A percentile compares a stretch with the other conserved stretches of the same genome.
phyloP scores from a whole-genome alignment of 1,140 invertebrate genomes.

The Bactericera cockerelli region DNA sequence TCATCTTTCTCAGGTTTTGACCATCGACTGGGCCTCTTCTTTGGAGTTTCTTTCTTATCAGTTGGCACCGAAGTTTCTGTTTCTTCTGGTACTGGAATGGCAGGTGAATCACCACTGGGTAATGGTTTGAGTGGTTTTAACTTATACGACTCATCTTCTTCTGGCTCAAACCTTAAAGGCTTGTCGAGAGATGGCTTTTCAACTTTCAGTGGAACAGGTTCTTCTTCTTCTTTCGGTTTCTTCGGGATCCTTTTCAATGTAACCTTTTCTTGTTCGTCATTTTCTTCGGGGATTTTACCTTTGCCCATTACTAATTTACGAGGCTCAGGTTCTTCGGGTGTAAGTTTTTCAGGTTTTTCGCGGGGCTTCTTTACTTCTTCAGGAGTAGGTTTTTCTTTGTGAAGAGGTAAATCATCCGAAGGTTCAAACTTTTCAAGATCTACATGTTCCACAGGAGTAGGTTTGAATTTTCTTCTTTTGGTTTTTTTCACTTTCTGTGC shows the following conservation, averaged over 20 bases:
- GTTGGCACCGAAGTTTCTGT: conserved; percentile 15
- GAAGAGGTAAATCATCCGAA: conserved; percentile 21
- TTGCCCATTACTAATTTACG: conserved; percentile 22
- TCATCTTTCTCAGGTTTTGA: conserved; percentile 17
- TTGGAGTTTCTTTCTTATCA: conserved; percentile 19
- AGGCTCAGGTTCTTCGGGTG: conserved; percentile 13
- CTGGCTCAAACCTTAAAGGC: conserved; percentile 23
- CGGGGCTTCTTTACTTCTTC: conserved; percentile 20
- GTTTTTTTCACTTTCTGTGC: conserved; percentile 42
- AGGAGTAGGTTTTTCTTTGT: conserved; percentile 27
- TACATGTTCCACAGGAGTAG: conserved; percentile 23
- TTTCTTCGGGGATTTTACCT: conserved; percentile 22
- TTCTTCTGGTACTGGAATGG: conserved; percentile 18
- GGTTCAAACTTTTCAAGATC: conserved; percentile 39
- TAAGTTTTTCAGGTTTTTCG: conserved; percentile 12
- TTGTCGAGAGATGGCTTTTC: conserved; percentile 22
- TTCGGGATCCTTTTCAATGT: conserved; percentile 22
- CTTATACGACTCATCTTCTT: conserved; percentile 19
- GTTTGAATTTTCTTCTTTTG: conserved; percentile 30
- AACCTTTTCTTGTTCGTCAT: conserved; percentile 21
- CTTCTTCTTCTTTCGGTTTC: conserved; percentile 19
- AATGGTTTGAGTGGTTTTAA: conserved; percentile 22
- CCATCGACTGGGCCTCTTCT: conserved; percentile 24
- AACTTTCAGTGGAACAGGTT: conserved; percentile 22
- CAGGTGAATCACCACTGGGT: conserved; percentile 21